phyloP scores from a whole-genome alignment of 2,797 vertebrate genomes.

The Gadopsis marmoratus region DNA sequence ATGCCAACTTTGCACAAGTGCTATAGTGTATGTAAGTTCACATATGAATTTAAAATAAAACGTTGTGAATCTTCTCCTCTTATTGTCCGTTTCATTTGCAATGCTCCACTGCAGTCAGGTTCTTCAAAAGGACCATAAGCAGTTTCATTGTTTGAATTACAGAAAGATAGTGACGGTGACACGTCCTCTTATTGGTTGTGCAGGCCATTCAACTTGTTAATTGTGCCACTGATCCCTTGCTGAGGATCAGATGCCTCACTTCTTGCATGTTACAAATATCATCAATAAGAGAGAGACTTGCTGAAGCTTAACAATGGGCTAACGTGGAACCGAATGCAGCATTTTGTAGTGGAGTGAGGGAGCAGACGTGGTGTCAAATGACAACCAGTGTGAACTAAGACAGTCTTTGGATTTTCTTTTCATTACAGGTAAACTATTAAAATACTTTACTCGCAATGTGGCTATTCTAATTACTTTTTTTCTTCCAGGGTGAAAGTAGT shows the following conservation, averaged over 20 bases:
- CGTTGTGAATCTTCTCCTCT: neutral
- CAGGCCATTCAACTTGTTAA: neutral
- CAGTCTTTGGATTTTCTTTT: neutral
- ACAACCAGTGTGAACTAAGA: neutral
- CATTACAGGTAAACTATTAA: conserved; percentile 1
- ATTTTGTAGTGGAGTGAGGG: too few species aligned
- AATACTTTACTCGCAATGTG: conserved; percentile 13
- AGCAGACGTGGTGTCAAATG: neutral
- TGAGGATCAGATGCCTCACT: neutral
- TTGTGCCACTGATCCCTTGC: neutral
- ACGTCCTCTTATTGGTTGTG: neutral
- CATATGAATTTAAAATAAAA: neutral
- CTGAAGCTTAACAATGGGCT: neutral
- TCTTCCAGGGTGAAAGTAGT: neutral
- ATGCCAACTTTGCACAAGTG: neutral
- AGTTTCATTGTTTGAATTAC: neutral
- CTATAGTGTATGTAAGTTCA: neutral
- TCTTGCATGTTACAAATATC: neutral
- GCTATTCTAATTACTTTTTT: neutral
- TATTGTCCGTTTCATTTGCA: neutral
- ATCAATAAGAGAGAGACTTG: conserved; percentile 3
- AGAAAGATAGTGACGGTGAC: neutral
- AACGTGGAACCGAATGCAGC: neutral
- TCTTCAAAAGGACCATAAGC: neutral
- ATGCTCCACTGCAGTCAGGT: neutral